Conservation (phyloP, 2,888 invertebrate species). For the Ectemnius lituratus region DNA sequence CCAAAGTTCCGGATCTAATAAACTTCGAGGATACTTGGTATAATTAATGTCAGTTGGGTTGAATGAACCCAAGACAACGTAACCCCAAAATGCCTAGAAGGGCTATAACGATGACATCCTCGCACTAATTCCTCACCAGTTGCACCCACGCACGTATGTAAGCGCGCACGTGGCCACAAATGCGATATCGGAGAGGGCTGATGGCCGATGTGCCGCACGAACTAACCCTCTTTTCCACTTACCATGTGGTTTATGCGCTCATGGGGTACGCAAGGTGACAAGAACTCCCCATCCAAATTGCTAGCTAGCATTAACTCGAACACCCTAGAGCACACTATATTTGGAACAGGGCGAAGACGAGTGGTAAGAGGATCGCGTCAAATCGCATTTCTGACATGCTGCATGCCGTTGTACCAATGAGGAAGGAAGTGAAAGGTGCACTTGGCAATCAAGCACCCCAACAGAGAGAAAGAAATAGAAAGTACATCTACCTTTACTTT, state of each 20-base stretch:
- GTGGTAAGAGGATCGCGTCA: slow-evolving; percentile 23
- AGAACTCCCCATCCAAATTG: slow-evolving; percentile 46
- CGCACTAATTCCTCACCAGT: slow-evolving; percentile 46
- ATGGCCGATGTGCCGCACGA: background rate
- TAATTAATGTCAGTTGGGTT: slow-evolving; percentile 39
- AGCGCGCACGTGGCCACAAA: slow-evolving; percentile 32
- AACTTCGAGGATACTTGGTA: slow-evolving; percentile 1
- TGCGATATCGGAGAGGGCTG: slow-evolving; percentile 36
- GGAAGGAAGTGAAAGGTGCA: background rate
- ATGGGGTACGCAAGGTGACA: slow-evolving; percentile 43
- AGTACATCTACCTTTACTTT: slow-evolving; percentile 4
- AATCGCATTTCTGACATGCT: slow-evolving; percentile 1
- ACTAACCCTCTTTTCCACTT: slow-evolving; percentile 37
- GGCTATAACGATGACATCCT: slow-evolving; percentile 23
- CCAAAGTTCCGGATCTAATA: slow-evolving; percentile 21
- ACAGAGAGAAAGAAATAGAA: background rate
- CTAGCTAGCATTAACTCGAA: slow-evolving; percentile 26
- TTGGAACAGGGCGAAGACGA: slow-evolving; percentile 19
- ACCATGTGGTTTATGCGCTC: slow-evolving; percentile 50
- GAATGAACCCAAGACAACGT: slow-evolving; percentile 56
- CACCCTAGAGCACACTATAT: slow-evolving; percentile 41
- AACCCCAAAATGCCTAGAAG: no score
- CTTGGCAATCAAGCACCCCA: background rate
- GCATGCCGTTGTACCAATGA: background rate
- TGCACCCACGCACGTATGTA: slow-evolving; percentile 31